A percentile compares a stretch with the other conserved stretches of the same genome.
These are phyloP conservation scores for Dolichallabes microphthalmus DNA, from an alignment of 2,113 vertebrate species.

Conservation along the genomic window DNA sequence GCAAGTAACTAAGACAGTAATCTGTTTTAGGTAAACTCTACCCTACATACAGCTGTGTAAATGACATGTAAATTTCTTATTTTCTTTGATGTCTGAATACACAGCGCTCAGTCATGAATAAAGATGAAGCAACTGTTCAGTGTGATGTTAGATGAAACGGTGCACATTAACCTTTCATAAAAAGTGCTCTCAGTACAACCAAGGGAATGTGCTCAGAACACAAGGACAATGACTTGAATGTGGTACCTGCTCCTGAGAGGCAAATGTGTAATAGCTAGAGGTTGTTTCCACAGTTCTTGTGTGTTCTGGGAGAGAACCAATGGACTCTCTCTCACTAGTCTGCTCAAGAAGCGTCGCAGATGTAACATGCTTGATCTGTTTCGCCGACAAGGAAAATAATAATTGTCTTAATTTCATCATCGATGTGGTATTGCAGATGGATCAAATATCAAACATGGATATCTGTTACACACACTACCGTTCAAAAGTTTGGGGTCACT, in stretches of 20 bases:
- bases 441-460: neutral
- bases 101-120: neutral
- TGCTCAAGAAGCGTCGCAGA: constrained; percentile 81
- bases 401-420: neutral
- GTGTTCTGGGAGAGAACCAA: constrained; percentile 71
- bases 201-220: constrained; percentile 26
- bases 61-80: neutral
- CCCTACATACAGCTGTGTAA: neutral
- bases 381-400: constrained; percentile 29
- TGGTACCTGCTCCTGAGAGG: constrained; percentile 79
- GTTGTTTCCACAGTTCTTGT: constrained; percentile 72
- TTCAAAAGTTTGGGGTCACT: too few species aligned
- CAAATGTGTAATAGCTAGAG: constrained; percentile 69
- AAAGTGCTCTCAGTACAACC: constrained; percentile 40
- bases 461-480: neutral
- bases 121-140: neutral
- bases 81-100: neutral
- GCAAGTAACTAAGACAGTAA: too few species aligned
- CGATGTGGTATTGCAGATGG: neutral
- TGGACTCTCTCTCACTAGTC: constrained; percentile 80
- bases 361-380: constrained; percentile 57
- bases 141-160: constrained; percentile 26
- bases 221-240: constrained; percentile 17
- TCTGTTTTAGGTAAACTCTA: neutral
- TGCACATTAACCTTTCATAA: constrained; percentile 20